Base-by-base conservation (phyloP, 2,797 vertebrate species). In the Anisognathus igniventris region DNA sequence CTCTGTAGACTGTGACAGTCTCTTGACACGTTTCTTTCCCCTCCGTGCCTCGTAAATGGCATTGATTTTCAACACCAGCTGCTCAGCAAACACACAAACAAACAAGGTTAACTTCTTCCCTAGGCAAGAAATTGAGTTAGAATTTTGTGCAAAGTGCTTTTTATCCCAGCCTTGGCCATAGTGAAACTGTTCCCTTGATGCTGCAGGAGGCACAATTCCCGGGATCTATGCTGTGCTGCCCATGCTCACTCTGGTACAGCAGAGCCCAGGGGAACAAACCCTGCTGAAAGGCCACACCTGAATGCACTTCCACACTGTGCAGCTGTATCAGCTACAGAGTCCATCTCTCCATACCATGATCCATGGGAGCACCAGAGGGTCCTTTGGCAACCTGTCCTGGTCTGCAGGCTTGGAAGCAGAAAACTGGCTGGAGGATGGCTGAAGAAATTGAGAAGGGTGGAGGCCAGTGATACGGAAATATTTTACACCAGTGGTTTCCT, bases 61-160 rank as follows among this genome's bases (percentile, higher is more conserved):
- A 45, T 99, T 99, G 98, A 99, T 99, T 97, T 98, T 98, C 97
- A 99, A 96, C 90, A 99, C 99, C 96, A 99, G 98, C 99, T 99
- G 98, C 92, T 96, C 96, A 92, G 87, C 96, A 93, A 94, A 77
- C 96, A 94, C 79, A 94, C 48, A 93, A 93, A 84, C 50, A 91
- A 81, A 57, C 20, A 80, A 72, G 31, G 75, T 97, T 86, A 96
- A 73, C 88, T 53, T 58, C 23, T n/a, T 83, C 28, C n/a, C 35
- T 17, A 44, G 35, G 31, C 25, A 90, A 65, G 44, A 72, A 87
- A 45, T 15, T 2, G 77, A 94, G 61, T 35, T 42, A 86, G 60
- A 53, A 65, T 54, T 62, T 60, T 2, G n/a, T 9, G 12, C 18
- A 20, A 66, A 77, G 28, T 9, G 5, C 42, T 81, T 39, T 20